These are phyloP conservation scores for Symphodus melops DNA, from an alignment of 2,113 vertebrate genomes.

Conservation along the genomic window DNA sequence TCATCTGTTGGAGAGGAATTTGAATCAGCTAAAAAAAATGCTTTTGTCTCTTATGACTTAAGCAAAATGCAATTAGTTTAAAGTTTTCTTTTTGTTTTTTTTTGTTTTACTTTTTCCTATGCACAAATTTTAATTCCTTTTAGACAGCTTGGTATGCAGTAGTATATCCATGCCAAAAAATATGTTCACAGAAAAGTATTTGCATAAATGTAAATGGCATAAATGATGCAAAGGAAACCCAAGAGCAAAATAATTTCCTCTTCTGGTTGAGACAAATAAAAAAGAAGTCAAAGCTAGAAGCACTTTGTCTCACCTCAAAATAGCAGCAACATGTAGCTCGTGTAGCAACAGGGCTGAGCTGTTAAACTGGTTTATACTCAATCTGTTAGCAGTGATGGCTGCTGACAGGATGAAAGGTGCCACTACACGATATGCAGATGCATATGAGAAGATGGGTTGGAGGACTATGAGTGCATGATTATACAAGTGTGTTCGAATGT, in stretches of 20 bases:
- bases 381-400: slow-evolving; percentile 42
- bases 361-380: slow-evolving; percentile 38
- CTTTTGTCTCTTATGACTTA: slow-evolving; percentile 11
- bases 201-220: slow-evolving; percentile 8
- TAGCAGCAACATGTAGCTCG: slow-evolving; percentile 49
- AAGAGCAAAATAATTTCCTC: background rate
- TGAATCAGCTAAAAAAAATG: slow-evolving; percentile 14
- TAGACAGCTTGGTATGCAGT: slow-evolving; percentile 8
- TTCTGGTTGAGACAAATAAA: slow-evolving; percentile 8
- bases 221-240: slow-evolving; percentile 18
- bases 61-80: slow-evolving; percentile 16
- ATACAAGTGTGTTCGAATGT: slow-evolving; percentile 12
- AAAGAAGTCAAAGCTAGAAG: slow-evolving; percentile 27
- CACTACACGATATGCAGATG: slow-evolving; percentile 1
- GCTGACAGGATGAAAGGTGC: slow-evolving; percentile 47
- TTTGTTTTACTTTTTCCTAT: background rate
- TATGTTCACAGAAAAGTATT: slow-evolving; percentile 16
- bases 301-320: slow-evolving; percentile 51
- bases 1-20: slow-evolving; percentile 24
- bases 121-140: slow-evolving; percentile 4
- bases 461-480: background rate
- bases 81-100: too few relatives aligned
- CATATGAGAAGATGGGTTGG: background rate
- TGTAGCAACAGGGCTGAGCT: slow-evolving; percentile 48
- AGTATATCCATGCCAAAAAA: slow-evolving; percentile 1